phyloP scores from a whole-genome alignment of 1,140 invertebrate species.

The Drosophila obscura region DNA sequence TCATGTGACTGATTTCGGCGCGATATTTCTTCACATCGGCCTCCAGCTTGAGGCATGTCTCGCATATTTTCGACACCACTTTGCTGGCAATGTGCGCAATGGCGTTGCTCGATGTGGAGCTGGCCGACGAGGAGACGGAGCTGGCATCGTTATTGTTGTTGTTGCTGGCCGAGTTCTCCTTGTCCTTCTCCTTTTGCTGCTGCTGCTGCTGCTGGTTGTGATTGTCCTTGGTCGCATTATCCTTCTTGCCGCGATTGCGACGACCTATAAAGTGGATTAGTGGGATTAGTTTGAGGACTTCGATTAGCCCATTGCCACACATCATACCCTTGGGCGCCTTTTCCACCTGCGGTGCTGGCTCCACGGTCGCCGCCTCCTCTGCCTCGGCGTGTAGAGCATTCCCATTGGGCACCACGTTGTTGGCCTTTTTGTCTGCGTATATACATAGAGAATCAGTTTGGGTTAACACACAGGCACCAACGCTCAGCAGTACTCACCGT shows the following conservation, averaged over 20 bases:
- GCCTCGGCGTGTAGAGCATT: conserved; percentile 69
- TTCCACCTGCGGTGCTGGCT: conserved; percentile 63
- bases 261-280: conserved; percentile 51
- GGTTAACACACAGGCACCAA: neutral
- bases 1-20: conserved; percentile 89
- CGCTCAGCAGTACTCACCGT: conserved; percentile 43
- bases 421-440: conserved; percentile 66
- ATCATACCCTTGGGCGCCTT: conserved; percentile 72
- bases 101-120: conserved; percentile 67
- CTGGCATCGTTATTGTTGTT: conserved; percentile 70
- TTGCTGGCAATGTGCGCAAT: conserved; percentile 79
- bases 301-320: neutral
- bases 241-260: conserved; percentile 81
- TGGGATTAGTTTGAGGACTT: neutral
- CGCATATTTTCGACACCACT: conserved; percentile 82
- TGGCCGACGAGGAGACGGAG: conserved; percentile 71
- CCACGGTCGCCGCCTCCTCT: conserved; percentile 55
- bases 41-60: conserved; percentile 85
- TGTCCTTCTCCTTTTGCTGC: conserved; percentile 61
- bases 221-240: conserved; percentile 83
- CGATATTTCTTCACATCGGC: conserved; percentile 92
- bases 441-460: neutral
- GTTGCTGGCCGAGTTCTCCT: conserved; percentile 47
- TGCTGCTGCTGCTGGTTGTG: conserved; percentile 75
- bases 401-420: conserved; percentile 65